Evolutionary conservation across 2,797 vertebrate genomes (phyloP), one percentile per base, ranked within the genome.

Genomic region (Yasuhikotakia modesta): DNA sequence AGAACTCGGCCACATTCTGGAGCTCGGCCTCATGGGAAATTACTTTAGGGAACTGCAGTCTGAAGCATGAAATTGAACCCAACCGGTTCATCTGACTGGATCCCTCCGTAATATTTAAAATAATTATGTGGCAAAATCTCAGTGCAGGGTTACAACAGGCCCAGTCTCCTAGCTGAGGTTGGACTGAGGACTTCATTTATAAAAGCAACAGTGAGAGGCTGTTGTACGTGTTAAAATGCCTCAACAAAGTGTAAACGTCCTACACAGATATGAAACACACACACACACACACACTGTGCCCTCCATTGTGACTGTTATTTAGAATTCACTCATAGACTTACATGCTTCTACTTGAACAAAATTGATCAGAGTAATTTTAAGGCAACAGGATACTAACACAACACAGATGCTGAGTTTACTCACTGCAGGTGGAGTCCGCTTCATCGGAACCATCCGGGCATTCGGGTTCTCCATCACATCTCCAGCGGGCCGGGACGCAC

Each of bases 391-490:
- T n/a, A n/a, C 19, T 39, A 4, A 60, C 30, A 81, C n/a, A 27
- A 27, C n/a, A 45, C 52, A 48, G 66, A 79, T 43, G 65, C 24
- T 30, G 10, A 39, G 12, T 19, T 52, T 86, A 97, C 96, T 96
- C 91, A 98, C 96, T 96, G 93, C 97, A 99, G 1, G 95, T 94
- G 69, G 93, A 91, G 79, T 96, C 94, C 0, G 94, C 94, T 86
- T 99, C 97, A 0, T 99, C 97, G 0, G 97, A 98, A 16, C 96
- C 96, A 0, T 98, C 97, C 0, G 93, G 87, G 84, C 97, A 99
- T 73, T 99, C 97, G 0, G 95, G 91, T 71, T 99, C 97, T 0
- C 97, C 97, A 0, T 99, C 97, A 60, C 97, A 99, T 83, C 95
- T 97, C 97, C 97, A 99, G 73, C 94, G 92, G 39, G 93, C 93